Conservation (phyloP, 2,797 vertebrate species). For the Petrocephalus schoutedeni region DNA sequence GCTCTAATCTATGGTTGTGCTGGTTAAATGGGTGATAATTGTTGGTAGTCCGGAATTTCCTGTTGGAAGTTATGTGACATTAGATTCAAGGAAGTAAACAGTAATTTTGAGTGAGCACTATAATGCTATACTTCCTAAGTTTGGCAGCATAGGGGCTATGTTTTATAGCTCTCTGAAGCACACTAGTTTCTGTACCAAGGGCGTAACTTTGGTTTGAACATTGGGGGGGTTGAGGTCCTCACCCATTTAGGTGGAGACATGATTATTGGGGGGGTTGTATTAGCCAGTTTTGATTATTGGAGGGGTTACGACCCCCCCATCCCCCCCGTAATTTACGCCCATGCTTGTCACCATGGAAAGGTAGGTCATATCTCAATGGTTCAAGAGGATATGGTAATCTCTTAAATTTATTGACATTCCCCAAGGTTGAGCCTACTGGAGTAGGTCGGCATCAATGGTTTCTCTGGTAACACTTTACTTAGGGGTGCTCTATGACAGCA, state of each 20-base stretch:
- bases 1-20: not conserved
- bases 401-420: not conserved
- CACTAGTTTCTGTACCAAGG: not conserved
- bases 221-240: too few species aligned
- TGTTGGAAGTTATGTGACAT: not conserved
- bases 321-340: too few species aligned
- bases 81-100: not conserved
- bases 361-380: not conserved
- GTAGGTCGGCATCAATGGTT: not conserved
- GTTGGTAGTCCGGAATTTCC: not conserved
- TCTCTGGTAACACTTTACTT: too few species aligned
- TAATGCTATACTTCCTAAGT: not conserved
- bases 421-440: not conserved
- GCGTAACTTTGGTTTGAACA: too few species aligned
- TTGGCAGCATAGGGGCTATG: not conserved
- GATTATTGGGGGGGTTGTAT: too few species aligned
- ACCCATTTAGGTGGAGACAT: too few species aligned
- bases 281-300: too few species aligned
- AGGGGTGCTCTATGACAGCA: too few species aligned
- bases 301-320: too few species aligned
- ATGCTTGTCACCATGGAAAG: not conserved
- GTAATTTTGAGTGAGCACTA: not conserved
- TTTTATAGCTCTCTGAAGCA: not conserved
- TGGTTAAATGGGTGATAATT: not conserved
- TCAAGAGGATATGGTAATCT: not conserved